These are phyloP conservation scores for Lepisosteus oculatus DNA, from an alignment of 2,113 vertebrate genomes.

Conservation along the genomic window DNA sequence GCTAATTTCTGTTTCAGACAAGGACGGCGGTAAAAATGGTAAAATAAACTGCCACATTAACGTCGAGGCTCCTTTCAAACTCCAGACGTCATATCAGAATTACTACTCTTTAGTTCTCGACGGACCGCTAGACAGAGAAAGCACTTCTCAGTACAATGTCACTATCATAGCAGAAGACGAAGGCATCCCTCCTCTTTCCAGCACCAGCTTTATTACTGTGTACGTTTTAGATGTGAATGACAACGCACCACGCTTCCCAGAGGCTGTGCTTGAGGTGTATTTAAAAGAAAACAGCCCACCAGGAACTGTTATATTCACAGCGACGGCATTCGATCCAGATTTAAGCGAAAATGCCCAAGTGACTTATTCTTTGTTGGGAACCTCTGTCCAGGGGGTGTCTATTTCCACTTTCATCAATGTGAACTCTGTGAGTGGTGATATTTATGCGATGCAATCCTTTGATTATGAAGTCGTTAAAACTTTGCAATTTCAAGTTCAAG, in stretches of 20 bases:
- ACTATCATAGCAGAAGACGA: slow-evolving; percentile 56
- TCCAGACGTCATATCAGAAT: slow-evolving; percentile 60
- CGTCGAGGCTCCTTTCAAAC: slow-evolving; percentile 49
- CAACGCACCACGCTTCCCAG: slow-evolving; percentile 53
- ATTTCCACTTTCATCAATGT: slow-evolving; percentile 52
- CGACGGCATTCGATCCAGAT: slow-evolving; percentile 62
- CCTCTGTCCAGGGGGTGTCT: slow-evolving; percentile 25
- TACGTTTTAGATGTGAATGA: slow-evolving; percentile 63
- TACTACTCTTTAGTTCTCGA: slow-evolving; percentile 60
- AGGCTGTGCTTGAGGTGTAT: slow-evolving; percentile 54
- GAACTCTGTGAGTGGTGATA: slow-evolving; percentile 58
- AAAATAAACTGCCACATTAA: slow-evolving; percentile 50
- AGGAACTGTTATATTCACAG: slow-evolving; percentile 53
- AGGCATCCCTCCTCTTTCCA: slow-evolving; percentile 53
- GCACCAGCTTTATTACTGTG: slow-evolving; percentile 47
- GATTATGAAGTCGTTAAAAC: slow-evolving; percentile 61
- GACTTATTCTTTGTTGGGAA: slow-evolving; percentile 57
- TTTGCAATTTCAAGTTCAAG: slow-evolving; percentile 65
- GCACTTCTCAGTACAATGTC: slow-evolving; percentile 48
- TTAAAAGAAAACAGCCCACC: slow-evolving; percentile 70
- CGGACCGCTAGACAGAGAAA: slow-evolving; percentile 65
- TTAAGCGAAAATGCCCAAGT: slow-evolving; percentile 56
- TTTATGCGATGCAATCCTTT: slow-evolving; percentile 55
- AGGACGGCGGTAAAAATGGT: slow-evolving; percentile 70
- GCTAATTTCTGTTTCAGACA: slow-evolving; percentile 75